Evolutionary conservation across 2,797 vertebrate genomes (phyloP).

Genomic region (Xerus rutilus): DNA sequence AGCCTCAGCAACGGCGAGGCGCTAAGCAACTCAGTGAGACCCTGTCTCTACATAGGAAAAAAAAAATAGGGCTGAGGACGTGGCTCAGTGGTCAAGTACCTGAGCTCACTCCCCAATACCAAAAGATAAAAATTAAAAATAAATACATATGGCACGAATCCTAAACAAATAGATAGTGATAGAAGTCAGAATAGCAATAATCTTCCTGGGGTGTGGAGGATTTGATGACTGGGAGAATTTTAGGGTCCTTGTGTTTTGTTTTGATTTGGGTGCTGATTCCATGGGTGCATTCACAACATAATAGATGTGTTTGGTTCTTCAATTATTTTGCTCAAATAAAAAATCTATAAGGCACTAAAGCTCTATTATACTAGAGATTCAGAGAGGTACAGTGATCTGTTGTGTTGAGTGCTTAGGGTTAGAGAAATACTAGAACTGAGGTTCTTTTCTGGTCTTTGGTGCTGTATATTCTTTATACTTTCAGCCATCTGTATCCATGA

Average conservation of each 20-base stretch:
- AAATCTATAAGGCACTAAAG: not conserved
- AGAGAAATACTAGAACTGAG: not conserved
- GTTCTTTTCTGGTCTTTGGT: not conserved
- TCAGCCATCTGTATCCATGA: not conserved
- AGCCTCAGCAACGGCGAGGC: too few relatives aligned
- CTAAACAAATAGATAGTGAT: not conserved
- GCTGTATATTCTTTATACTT: not conserved
- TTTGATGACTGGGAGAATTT: not conserved
- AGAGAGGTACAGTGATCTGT: not conserved
- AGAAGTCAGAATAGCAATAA: not conserved
- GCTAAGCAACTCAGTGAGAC: too few relatives aligned
- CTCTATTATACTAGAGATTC: not conserved
- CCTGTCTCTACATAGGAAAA: too few relatives aligned
- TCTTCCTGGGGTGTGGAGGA: not conserved
- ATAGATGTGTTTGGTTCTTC: not conserved
- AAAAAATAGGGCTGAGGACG: too few relatives aligned
- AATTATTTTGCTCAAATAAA: not conserved
- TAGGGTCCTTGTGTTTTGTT: not conserved
- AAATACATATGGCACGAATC: not conserved
- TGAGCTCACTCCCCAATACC: too few relatives aligned
- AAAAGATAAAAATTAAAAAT: not conserved
- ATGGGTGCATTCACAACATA: not conserved
- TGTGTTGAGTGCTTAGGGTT: not conserved
- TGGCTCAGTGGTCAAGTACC: too few relatives aligned
- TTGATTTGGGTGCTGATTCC: not conserved